A percentile compares a stretch with the other conserved stretches of the same genome.
Conservation (phyloP, 2,888 invertebrate species). For the Exocentrus adspersus region DNA sequence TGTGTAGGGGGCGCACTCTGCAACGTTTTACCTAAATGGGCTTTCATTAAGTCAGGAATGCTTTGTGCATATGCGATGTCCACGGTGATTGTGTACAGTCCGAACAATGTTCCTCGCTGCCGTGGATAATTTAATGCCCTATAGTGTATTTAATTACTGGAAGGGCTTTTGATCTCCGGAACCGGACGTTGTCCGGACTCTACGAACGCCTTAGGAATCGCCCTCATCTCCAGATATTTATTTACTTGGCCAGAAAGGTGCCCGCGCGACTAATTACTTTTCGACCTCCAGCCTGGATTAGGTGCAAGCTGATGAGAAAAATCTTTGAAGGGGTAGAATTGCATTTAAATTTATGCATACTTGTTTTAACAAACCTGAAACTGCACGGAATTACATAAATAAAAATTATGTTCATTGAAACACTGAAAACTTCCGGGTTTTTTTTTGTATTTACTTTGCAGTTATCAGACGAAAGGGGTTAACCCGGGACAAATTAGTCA, state of each 20-base stretch:
- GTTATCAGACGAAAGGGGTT: background rate
- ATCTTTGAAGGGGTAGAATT: background rate
- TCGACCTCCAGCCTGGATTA: slow-evolving; percentile 28
- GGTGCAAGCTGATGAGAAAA: background rate
- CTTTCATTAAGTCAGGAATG: slow-evolving; percentile 64
- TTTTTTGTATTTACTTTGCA: slow-evolving; percentile 1
- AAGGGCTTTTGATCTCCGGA: slow-evolving; percentile 61
- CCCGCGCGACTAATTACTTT: slow-evolving; percentile 51
- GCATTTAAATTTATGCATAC: background rate
- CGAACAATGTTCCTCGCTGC: slow-evolving; percentile 48
- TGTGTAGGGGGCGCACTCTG: slow-evolving; percentile 47
- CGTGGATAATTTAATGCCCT: slow-evolving; percentile 61
- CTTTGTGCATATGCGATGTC: slow-evolving; percentile 64
- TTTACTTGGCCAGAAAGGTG: slow-evolving; percentile 37
- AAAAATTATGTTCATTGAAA: too few species aligned
- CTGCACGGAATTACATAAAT: too few species aligned
- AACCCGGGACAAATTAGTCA: slow-evolving; percentile 37
- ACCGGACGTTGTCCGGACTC: slow-evolving; percentile 54
- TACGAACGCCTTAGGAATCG: slow-evolving; percentile 54
- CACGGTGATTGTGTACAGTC: slow-evolving; percentile 61
- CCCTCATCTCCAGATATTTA: slow-evolving; percentile 49
- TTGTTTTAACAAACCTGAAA: too few species aligned
- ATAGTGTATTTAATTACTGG: slow-evolving; percentile 63
- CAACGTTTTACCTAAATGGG: slow-evolving; percentile 64
- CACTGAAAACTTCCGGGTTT: background rate